Evolutionary conservation across 2,113 vertebrate genomes (phyloP), one percentile per base, ranked within the genome.

Genomic region (Odobenus rosmarus): DNA sequence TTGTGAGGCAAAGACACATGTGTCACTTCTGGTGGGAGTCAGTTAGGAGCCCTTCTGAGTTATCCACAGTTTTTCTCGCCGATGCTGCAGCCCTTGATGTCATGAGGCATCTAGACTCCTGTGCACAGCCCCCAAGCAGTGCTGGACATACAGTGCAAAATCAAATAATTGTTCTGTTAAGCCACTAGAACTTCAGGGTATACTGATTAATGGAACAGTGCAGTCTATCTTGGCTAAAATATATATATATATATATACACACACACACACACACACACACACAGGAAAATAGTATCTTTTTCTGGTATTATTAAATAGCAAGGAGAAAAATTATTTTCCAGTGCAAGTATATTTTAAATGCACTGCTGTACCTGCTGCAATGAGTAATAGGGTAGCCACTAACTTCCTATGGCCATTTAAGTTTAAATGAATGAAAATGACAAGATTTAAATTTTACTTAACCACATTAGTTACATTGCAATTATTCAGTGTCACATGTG

Each of bases 401-500:
- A 42, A 14, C 21, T 74, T 28, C 24, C 16, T 59, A 12, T n/a
- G 26, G 7, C 8, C 72, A 53, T 67, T 53, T 59, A 46, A 94
- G 28, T 31, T 71, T 33, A 19, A 90, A 26, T 88, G 31, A 84
- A 74, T 85, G 77, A 55, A 28, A 94, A 94, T 64, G 28, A 19
- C 4, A 72, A 94, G 62, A 72, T 62, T 79, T 23, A 72, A 77
- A 71, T 28, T 55, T 67, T 18, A 39, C 5, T 84, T 80, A 83
- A 5, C n/a, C 26, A 10, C 11, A 5, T 59, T 49, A 86, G 21
- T 59, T 49, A 39, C 1, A 28, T 26, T 39, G 14, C 4, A 51
- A 55, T 12, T 51, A 23, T 33, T 80, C 46, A 88, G 1, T 19
- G 16, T 80, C 19, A 74, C 33, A 33, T 10, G 4, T 11, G 24